Conservation (phyloP, 2,113 vertebrate genomes). For the Quiscalus mexicanus region DNA sequence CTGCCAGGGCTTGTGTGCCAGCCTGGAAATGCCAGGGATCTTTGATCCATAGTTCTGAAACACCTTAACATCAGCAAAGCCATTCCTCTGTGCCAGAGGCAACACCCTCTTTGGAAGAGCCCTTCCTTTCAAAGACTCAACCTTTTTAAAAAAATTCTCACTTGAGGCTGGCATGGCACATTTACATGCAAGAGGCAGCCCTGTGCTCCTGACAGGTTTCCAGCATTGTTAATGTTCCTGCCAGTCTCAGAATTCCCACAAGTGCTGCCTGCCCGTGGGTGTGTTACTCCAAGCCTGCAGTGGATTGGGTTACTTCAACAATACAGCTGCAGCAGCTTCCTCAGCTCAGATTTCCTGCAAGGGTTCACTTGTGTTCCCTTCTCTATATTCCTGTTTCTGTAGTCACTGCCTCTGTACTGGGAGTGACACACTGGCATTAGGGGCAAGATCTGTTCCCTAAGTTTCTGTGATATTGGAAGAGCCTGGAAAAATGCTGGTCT, state of each 20-base stretch:
- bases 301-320: neutral
- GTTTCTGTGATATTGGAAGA: neutral
- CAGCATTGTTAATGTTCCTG: neutral
- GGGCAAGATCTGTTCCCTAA: neutral
- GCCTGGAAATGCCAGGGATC: neutral
- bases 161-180: neutral
- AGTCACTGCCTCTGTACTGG: neutral
- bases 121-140: neutral
- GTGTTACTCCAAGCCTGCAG: neutral
- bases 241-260: neutral
- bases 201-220: neutral
- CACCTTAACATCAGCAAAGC: slow-evolving; percentile 43
- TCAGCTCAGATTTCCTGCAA: neutral
- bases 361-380: neutral
- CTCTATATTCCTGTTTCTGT: neutral
- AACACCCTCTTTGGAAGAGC: neutral
- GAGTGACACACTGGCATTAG: neutral
- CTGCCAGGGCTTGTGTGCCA: neutral
- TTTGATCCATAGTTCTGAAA: neutral
- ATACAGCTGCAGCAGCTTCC: neutral
- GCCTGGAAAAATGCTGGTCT: neutral
- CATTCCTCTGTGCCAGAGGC: slow-evolving; percentile 11
- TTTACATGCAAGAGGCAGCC: neutral
- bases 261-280: neutral
- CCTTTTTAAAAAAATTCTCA: neutral